Conservation (phyloP, 2,888 invertebrate genomes). For the Brachyptera putata region DNA sequence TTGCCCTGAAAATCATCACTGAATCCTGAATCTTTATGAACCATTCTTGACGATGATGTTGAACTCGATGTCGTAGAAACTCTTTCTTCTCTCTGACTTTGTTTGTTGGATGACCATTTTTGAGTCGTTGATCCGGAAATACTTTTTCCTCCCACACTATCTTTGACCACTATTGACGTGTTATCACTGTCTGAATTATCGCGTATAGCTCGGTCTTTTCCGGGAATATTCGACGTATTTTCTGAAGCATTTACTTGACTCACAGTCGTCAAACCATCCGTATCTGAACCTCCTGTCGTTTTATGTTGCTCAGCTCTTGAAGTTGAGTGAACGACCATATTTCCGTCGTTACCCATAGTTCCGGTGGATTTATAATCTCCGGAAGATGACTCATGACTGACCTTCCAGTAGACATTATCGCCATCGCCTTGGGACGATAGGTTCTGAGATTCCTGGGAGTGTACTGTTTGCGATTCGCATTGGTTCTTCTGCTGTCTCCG, state of each 20-base stretch:
- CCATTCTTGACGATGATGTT: neutral
- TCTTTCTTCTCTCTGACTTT: neutral
- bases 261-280: slow-evolving; percentile 23
- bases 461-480: neutral
- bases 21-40: slow-evolving; percentile 13
- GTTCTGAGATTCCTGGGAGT: neutral
- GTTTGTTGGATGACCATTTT: slow-evolving; percentile 15
- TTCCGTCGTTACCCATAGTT: slow-evolving; percentile 25
- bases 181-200: slow-evolving; percentile 17
- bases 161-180: slow-evolving; percentile 44
- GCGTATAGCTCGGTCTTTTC: slow-evolving; percentile 22
- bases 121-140: slow-evolving; percentile 8
- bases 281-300: slow-evolving; percentile 27
- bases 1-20: slow-evolving; percentile 8
- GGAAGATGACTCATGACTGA: slow-evolving; percentile 30
- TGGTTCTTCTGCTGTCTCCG: neutral
- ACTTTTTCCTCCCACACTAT: slow-evolving; percentile 26
- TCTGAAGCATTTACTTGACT: slow-evolving; percentile 25
- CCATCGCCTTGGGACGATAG: slow-evolving; percentile 22
- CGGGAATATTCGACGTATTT: slow-evolving; percentile 20
- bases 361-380: slow-evolving; percentile 26
- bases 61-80: neutral
- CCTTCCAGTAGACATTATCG: slow-evolving; percentile 32
- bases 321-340: slow-evolving; percentile 26
- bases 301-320: slow-evolving; percentile 27